A percentile compares a stretch with the other conserved stretches of the same genome.
Conservation (phyloP, 64 coral and sea anemone genomes). For the Montipora capricornis region DNA sequence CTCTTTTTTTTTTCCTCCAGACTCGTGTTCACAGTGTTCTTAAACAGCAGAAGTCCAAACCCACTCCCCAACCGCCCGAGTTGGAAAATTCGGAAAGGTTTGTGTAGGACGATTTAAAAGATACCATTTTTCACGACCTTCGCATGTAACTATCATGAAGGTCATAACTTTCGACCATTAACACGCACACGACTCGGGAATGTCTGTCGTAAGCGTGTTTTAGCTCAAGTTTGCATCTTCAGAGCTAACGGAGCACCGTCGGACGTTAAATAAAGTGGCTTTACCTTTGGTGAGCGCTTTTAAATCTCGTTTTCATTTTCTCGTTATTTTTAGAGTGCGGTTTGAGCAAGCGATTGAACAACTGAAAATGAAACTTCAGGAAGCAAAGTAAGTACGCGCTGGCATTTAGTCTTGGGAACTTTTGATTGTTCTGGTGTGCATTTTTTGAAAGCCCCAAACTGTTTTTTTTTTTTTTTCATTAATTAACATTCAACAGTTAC, state of each 20-base stretch:
- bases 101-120: background rate
- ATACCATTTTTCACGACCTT: no score
- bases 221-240: no score
- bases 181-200: no score
- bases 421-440: no score
- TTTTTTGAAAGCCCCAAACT: background rate
- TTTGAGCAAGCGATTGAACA: slow-evolving; percentile 83
- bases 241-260: no score
- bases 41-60: slow-evolving; percentile 97
- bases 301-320: slow-evolving; percentile 14
- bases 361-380: slow-evolving; percentile 87
- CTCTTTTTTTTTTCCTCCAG: background rate
- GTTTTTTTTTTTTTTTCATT: background rate
- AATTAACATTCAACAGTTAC: no score
- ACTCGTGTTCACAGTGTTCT: slow-evolving; percentile 95
- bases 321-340: slow-evolving; percentile 61
- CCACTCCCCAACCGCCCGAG: slow-evolving; percentile 59
- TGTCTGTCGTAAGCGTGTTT: no score
- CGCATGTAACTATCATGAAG: no score
- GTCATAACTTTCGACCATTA: no score
- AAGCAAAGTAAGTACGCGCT: slow-evolving; percentile 68
- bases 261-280: no score
- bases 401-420: no score
- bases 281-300: no score
- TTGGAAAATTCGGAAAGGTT: slow-evolving; percentile 89